Evolutionary conservation across 2,113 vertebrate species (phyloP).

Genomic region (Tamias sibiricus): DNA sequence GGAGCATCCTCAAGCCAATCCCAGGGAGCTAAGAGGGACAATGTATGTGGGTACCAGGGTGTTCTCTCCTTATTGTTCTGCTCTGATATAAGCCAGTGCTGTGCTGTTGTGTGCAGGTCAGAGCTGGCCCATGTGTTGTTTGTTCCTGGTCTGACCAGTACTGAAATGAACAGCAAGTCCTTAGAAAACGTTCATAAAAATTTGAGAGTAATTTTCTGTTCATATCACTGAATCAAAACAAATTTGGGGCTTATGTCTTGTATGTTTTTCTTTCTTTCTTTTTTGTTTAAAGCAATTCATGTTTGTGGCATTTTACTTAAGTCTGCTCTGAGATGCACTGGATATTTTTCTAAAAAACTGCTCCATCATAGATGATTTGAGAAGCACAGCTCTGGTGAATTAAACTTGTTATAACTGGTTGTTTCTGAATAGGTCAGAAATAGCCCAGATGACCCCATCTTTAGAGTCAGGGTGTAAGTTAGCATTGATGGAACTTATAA

Average conservation of each 20-base stretch:
- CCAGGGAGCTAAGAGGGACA: background rate
- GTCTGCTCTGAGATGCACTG: background rate
- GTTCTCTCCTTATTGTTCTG: accelerated
- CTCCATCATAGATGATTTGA: background rate
- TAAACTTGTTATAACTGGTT: background rate
- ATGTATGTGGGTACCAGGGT: too few relatives aligned
- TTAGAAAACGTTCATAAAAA: background rate
- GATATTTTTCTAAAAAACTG: background rate
- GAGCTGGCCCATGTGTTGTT: background rate
- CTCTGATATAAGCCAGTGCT: background rate
- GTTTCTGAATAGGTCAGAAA: background rate
- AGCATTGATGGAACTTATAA: background rate
- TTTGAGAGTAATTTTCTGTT: background rate
- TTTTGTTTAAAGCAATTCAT: background rate
- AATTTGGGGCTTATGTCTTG: background rate
- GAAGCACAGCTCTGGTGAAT: background rate
- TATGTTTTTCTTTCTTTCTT: background rate
- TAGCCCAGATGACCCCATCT: background rate
- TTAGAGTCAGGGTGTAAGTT: background rate
- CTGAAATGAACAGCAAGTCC: background rate
- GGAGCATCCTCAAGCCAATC: background rate
- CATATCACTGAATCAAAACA: background rate
- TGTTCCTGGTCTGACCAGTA: background rate
- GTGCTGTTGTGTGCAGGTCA: background rate
- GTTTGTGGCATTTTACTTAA: background rate